Conservation (phyloP, 1,140 invertebrate species). For the Cyclargus thomasi region DNA sequence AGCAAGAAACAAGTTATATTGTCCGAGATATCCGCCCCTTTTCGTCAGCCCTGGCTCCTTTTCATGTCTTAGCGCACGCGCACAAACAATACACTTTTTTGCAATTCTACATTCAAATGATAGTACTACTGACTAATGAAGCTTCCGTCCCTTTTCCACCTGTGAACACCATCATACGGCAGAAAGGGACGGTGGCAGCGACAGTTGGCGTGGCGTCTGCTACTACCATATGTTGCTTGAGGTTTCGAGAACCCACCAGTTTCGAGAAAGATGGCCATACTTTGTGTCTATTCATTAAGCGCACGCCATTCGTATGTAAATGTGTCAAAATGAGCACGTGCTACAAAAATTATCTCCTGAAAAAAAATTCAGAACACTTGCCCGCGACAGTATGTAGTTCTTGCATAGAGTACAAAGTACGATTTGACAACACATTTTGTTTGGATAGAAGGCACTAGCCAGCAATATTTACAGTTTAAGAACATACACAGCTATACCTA, state of each 20-base stretch:
- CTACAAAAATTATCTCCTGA: background rate
- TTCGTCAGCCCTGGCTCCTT: slow-evolving; percentile 1
- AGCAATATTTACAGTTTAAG: no score
- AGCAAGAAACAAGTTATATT: no score
- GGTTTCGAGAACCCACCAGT: slow-evolving; percentile 60
- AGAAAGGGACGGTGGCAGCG: slow-evolving; percentile 39
- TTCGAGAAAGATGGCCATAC: slow-evolving; percentile 48
- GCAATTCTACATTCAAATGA: slow-evolving; percentile 60
- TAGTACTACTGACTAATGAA: slow-evolving; percentile 65
- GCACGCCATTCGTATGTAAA: slow-evolving; percentile 20
- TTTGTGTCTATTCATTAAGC: slow-evolving; percentile 58
- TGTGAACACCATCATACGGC: slow-evolving; percentile 19
- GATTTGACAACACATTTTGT: no score
- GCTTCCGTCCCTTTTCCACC: slow-evolving; percentile 39
- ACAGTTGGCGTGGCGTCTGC: slow-evolving; percentile 70
- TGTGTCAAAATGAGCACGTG: slow-evolving; percentile 1
- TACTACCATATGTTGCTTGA: slow-evolving; percentile 66
- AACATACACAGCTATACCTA: no score
- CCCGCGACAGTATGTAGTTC: no score
- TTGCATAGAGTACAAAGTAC: no score
- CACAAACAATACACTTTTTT: slow-evolving; percentile 60
- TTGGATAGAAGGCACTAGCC: no score
- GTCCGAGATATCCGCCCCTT: background rate
- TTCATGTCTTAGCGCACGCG: slow-evolving; percentile 36
- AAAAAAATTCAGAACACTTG: no score